Base-by-base conservation (phyloP, 2,113 vertebrate genomes). In the Crotalus tigris region DNA sequence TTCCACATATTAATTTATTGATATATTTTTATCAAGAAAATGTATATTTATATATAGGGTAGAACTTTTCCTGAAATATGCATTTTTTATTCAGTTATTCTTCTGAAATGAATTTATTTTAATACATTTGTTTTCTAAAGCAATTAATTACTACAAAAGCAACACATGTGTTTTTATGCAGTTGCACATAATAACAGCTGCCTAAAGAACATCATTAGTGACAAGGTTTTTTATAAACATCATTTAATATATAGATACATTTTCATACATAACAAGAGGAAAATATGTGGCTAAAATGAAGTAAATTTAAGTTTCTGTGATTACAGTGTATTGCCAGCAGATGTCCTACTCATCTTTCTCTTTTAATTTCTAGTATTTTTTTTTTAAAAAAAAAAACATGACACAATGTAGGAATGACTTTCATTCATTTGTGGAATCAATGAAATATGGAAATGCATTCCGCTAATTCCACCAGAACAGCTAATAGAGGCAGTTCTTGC, bases 281-380 rank as follows among this genome's bases (percentile, higher is more conserved):
- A 91, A 85, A 54, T 39, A 54, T 29, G 29, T 53, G 26, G 23
- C 44, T 26, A 24, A 10, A 92, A 59, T 39, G 85, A 53, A 39
- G 21, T 87, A 81, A 4, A 59, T 19, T 90, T 59, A 54, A 19
- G 5, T 13, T 87, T 2, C 88, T 88, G 64, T 93, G 92, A 93
- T 61, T 95, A n/a, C 95, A 92, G 1, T 0, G 0, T 86, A 92
- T 95, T 17, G 0, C 95, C 96, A 96, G 93, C 1, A 97, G 96
- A 75, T 96, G 96, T 92, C 95, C 85, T 87, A 91, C 96, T 96
- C 90, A 75, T 53, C 88, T 92, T 46, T 91, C 54, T 64, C 55
- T 93, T 94, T 85, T 54, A 39, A 81, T 49, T 86, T 8, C 55
- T 33, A 51, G 44, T 29, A 44, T 69, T 69, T 69, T 51, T 7